Evolutionary conservation across 2,888 invertebrate genomes (phyloP).

Genomic region (Listrodromus nycthemerus): DNA sequence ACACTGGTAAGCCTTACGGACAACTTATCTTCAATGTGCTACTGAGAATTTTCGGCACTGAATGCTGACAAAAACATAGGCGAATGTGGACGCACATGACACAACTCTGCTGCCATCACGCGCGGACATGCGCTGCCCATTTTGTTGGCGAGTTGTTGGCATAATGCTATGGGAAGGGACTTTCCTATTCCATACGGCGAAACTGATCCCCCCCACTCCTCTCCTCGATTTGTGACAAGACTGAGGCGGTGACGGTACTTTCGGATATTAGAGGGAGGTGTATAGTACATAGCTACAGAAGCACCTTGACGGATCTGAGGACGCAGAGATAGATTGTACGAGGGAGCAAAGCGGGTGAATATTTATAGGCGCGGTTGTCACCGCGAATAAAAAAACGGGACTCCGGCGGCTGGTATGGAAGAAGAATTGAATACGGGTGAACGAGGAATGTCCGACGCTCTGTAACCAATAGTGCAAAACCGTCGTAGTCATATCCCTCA

Average conservation of each 20-base stretch:
- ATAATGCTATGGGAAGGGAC: too few relatives aligned
- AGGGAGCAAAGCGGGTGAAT: slow-evolving; percentile 48
- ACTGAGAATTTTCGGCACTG: too few relatives aligned
- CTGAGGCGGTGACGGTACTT: background rate
- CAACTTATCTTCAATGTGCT: too few relatives aligned
- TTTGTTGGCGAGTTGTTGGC: too few relatives aligned
- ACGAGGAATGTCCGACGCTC: slow-evolving; percentile 32
- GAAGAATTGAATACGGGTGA: slow-evolving; percentile 10
- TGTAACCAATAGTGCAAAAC: slow-evolving; percentile 21
- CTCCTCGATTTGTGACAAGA: background rate
- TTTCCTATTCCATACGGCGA: too few relatives aligned
- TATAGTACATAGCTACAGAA: background rate
- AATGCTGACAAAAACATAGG: too few relatives aligned
- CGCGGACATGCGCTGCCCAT: too few relatives aligned
- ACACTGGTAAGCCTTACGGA: too few relatives aligned
- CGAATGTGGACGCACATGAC: too few relatives aligned
- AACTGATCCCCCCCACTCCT: too few relatives aligned
- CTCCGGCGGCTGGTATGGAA: slow-evolving; percentile 14
- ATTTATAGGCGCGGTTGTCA: slow-evolving; percentile 53
- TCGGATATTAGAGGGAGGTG: background rate
- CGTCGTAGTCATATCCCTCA: slow-evolving; percentile 1
- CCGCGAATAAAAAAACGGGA: slow-evolving; percentile 32
- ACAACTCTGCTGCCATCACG: too few relatives aligned
- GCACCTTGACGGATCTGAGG: slow-evolving; percentile 18
- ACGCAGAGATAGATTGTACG: slow-evolving; percentile 1